Evolutionary conservation across 2,888 invertebrate genomes (phyloP), one percentile per base, ranked within the genome.

Genomic region (Aspidiotus destructor): DNA sequence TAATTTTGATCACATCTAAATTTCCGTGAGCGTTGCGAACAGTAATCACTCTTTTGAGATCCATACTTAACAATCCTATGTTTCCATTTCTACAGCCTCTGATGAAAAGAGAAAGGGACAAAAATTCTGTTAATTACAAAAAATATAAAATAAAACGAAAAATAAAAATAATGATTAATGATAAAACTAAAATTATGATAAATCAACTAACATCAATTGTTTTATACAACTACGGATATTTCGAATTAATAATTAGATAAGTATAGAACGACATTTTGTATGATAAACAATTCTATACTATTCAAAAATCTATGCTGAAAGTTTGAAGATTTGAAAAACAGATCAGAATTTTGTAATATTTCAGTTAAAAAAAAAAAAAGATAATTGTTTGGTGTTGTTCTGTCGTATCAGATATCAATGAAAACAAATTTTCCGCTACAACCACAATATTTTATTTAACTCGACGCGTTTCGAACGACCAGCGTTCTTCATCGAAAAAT

Each of bases 41-140:
- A 10, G 57, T 11, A 9, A 60, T 17, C 15, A 67, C 40, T 13
- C 9, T 58, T 58, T 44, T 28, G 11, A 67, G 9, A 41, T 44
- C 13, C 17, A 44, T 41, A 13, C 42, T 17, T 28, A 48, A 48
- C 17, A 67, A 11, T 10, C 13, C 16, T 17, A 65, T 57, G 44
- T 65, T 57, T 16, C 64, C 64, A 13, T 13, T 57, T 57, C 13
- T 65, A 42, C 64, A 65, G 2, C 57, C 55, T 11, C 64, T 65
- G 42, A 40, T 65, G 42, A 40, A 41, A 41, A 41, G 28, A 64
- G 16, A 15, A 15, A 61, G 2, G 28, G 5, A 28, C 40, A 13
- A 40, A 60, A 60, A 60, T 57, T 15, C 17, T 57, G 5, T 28
- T n/a, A 17, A 6, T 28, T 28, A 28, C 28, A 28, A 28, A 28